A percentile compares a stretch with the other conserved stretches of the same genome.
phyloP scores from a whole-genome alignment of 2,888 invertebrate species.

The Leucophenga montana region DNA sequence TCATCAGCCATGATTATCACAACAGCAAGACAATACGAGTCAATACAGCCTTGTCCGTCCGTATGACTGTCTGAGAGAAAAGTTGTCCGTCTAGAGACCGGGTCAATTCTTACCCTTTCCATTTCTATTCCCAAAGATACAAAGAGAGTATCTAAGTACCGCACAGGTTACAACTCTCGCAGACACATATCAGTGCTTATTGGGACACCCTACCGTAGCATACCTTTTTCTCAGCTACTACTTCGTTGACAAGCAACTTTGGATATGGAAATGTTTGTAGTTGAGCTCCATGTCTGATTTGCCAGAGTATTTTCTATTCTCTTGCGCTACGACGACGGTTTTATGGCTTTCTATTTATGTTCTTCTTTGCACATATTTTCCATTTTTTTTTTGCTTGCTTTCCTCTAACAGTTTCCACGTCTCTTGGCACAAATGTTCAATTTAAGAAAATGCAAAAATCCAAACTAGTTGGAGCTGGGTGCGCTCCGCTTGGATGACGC shows the following conservation, averaged over 20 bases:
- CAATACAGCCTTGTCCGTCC: too few relatives aligned
- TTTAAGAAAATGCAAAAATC: conserved; percentile 33
- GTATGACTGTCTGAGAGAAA: too few relatives aligned
- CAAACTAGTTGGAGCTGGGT: conserved; percentile 13
- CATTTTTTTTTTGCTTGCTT: neutral
- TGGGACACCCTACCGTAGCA: neutral
- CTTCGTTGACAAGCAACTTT: conserved; percentile 67
- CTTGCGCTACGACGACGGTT: conserved; percentile 62
- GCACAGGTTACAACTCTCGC: too few relatives aligned
- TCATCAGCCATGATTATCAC: too few relatives aligned
- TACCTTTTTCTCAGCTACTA: conserved; percentile 47
- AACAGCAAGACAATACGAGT: too few relatives aligned
- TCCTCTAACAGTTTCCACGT: conserved; percentile 51
- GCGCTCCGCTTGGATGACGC: conserved; percentile 19
- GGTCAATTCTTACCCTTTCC: too few relatives aligned
- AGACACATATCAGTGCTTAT: too few relatives aligned
- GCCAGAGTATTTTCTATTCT: conserved; percentile 33
- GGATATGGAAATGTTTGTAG: conserved; percentile 51
- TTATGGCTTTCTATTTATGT: conserved; percentile 64
- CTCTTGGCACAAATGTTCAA: conserved; percentile 63
- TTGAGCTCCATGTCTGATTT: conserved; percentile 27
- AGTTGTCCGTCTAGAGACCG: too few relatives aligned
- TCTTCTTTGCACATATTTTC: neutral
- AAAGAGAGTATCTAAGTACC: too few relatives aligned
- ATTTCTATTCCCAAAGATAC: too few relatives aligned